Base-by-base conservation (phyloP, 2,888 invertebrate genomes). In the Chrysolina haemoptera region DNA sequence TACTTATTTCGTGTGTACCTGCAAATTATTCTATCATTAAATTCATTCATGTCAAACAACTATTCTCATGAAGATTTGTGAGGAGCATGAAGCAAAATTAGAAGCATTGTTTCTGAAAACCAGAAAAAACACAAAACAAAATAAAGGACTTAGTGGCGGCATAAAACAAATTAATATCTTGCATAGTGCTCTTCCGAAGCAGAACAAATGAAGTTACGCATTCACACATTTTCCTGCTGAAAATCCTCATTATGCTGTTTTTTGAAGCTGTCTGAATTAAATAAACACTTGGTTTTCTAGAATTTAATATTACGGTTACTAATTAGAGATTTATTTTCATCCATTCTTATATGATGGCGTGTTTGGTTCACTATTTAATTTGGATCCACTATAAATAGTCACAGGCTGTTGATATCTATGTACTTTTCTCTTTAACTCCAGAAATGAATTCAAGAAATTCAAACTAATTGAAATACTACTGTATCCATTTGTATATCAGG, bases 161-260 rank as follows among this genome's bases (percentile, higher is more conserved):
- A 59, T n/a, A 14, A 59, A 59, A 59, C 59, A 59, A 59, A 59
- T 59, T 4, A 59, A 27, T 59, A 59, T 22, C 59, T 66, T 66
- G 50, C 66, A 66, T 35, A 22, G 20, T 35, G 53, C 40, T 50
- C 35, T 1, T 14, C 48, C 40, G 22, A 53, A 18, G n/a, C 14
- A 53, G 18, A 67, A 67, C 53, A 40, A 67, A 67, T 67, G 22
- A n/a, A 67, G 50, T 67, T 53, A 27, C 0, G 53, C 35, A 53
- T 67, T 41, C 67, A 55, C 67, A 40, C 67, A 18, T 41, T 40
- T 48, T 65, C 27, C 65, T 22, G 46, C 22, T 46, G 46, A 46
- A 65, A 65, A 65, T 43, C 48, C 46, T 46, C 65, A 65, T 65
- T 20, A 65, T 48, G 41, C 10, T 22, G 43, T 43, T 65, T 65